Evolutionary conservation across 2,797 vertebrate species (phyloP).

Genomic region (Catharus ustulatus): DNA sequence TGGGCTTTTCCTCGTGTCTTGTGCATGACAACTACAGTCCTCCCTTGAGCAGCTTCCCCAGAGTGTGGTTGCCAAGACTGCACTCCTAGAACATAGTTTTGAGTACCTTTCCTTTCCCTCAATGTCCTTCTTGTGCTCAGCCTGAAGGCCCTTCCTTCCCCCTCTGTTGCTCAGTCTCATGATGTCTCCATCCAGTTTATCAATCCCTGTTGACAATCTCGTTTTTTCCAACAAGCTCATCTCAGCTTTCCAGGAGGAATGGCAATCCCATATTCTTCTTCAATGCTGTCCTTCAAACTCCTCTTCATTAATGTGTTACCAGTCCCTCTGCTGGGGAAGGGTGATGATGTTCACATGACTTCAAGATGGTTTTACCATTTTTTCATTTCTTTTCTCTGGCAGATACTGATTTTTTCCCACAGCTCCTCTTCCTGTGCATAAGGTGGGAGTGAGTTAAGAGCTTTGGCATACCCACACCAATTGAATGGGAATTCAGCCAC

Average conservation of each 20-base stretch:
- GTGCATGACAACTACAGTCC: not conserved
- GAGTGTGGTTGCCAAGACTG: not conserved
- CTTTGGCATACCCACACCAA: not conserved
- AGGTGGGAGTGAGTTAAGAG: not conserved
- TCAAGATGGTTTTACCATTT: not conserved
- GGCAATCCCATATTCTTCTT: not conserved
- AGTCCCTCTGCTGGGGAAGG: not conserved
- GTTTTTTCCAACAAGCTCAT: not conserved
- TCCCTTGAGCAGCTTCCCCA: not conserved
- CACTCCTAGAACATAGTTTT: not conserved
- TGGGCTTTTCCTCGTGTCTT: not conserved
- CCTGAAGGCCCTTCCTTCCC: not conserved
- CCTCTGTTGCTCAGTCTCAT: rapidly evolving
- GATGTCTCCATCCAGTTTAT: not conserved
- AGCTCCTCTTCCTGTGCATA: not conserved
- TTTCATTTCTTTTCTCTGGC: not conserved
- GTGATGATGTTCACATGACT: not conserved
- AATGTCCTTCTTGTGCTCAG: not conserved
- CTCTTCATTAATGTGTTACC: not conserved
- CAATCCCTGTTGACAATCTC: not conserved
- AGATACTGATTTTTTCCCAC: not conserved
- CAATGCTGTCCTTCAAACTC: not conserved
- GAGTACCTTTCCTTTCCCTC: not conserved
- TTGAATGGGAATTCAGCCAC: rapidly evolving
- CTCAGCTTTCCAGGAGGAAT: not conserved